Percentiles rank a stretch among this genome's conserved stretches.
Evolutionary conservation across 2,113 vertebrate genomes (phyloP).

Genomic region (Montifringilla adamsi): DNA sequence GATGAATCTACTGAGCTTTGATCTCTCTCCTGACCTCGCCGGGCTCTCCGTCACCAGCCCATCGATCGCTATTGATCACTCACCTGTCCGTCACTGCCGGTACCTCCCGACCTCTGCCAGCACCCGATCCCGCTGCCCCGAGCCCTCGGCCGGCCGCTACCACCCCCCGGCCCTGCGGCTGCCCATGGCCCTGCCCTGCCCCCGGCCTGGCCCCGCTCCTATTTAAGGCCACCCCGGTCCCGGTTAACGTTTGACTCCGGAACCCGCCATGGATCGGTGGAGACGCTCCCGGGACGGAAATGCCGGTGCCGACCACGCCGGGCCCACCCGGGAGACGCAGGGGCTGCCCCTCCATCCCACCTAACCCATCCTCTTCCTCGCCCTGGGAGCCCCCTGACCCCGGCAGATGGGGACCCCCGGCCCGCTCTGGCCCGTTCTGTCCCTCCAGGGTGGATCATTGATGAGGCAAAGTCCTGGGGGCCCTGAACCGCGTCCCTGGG

Average conservation of each 20-base stretch:
- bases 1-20: fast-evolving
- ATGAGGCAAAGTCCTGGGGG: background rate
- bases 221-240: background rate
- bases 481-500: background rate
- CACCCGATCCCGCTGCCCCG: fast-evolving
- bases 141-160: background rate
- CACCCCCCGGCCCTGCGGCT: background rate
- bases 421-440: fast-evolving
- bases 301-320: fast-evolving
- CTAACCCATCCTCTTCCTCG: background rate
- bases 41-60: fast-evolving
- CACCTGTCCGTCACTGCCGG: fast-evolving
- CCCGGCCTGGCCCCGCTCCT: background rate
- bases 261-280: background rate
- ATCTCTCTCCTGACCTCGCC: fast-evolving
- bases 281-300: background rate
- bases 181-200: background rate
- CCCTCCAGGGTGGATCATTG: background rate
- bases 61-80: fast-evolving
- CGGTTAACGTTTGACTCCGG: constrained; percentile 7
- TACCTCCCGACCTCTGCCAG: background rate
- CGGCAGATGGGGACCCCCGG: fast-evolving
- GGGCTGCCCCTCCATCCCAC: background rate
- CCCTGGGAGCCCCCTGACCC: fast-evolving
- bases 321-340: fast-evolving